Evolutionary conservation across 2,797 vertebrate species (phyloP).

Genomic region (Arrhamphus sclerolepis): DNA sequence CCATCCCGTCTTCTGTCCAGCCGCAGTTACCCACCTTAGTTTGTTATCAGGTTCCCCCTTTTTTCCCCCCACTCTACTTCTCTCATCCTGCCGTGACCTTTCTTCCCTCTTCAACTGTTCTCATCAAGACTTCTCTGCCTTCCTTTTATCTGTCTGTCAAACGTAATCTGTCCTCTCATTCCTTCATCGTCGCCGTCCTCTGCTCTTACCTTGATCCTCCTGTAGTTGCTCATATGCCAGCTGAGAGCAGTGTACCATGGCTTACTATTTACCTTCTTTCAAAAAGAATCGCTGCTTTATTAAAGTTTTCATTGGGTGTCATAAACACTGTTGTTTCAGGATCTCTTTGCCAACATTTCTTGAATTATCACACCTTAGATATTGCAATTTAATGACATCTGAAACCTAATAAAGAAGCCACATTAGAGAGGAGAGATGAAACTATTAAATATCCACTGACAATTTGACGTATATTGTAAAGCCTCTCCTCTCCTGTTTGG

Average conservation of each 20-base stretch:
- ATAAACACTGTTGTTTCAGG: constrained; percentile 50
- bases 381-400: constrained; percentile 79
- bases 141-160: constrained; percentile 58
- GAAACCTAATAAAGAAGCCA: constrained; percentile 77
- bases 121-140: constrained; percentile 38
- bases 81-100: constrained; percentile 43
- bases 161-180: constrained; percentile 39
- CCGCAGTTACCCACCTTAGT: constrained; percentile 21
- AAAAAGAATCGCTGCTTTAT: constrained; percentile 65
- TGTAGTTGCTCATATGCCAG: constrained; percentile 2
- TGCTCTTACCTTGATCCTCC: constrained; percentile 11
- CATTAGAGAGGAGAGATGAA: constrained; percentile 58
- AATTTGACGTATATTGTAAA: constrained; percentile 70
- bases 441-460: constrained; percentile 73
- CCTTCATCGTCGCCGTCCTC: constrained; percentile 12
- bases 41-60: constrained; percentile 21
- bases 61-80: not conserved
- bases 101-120: constrained; percentile 42
- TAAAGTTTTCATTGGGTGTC: constrained; percentile 77
- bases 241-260: constrained; percentile 15
- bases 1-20: constrained; percentile 28
- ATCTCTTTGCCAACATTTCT: constrained; percentile 75
- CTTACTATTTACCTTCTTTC: constrained; percentile 69
- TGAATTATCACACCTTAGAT: constrained; percentile 72
- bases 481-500: constrained; percentile 55